Percentiles rank a stretch among this genome's conserved stretches.
phyloP scores from a whole-genome alignment of 2,888 invertebrate genomes.

The Biston betularia region DNA sequence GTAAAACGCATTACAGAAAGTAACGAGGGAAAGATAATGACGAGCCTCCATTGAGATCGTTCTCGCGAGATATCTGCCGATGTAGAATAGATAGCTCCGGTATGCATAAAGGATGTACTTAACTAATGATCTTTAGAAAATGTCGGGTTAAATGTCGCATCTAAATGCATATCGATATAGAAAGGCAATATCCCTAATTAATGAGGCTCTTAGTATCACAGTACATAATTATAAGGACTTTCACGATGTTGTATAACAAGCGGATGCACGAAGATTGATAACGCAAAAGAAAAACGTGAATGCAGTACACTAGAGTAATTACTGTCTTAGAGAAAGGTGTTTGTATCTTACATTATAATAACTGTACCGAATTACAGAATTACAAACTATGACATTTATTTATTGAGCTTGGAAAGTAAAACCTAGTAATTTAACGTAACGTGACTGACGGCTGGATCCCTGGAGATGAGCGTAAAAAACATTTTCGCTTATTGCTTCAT shows the following conservation, averaged over 20 bases:
- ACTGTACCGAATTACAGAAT: slow-evolving; percentile 74
- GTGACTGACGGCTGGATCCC: slow-evolving; percentile 67
- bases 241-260: slow-evolving; percentile 67
- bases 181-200: slow-evolving; percentile 63
- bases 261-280: slow-evolving; percentile 70
- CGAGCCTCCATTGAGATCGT: slow-evolving; percentile 54
- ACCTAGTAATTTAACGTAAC: slow-evolving; percentile 65
- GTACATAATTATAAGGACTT: slow-evolving; percentile 68
- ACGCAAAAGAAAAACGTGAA: slow-evolving; percentile 69
- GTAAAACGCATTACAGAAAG: slow-evolving; percentile 54
- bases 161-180: slow-evolving; percentile 42
- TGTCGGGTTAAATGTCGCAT: slow-evolving; percentile 45
- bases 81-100: slow-evolving; percentile 58
- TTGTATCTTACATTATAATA: slow-evolving; percentile 70
- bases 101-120: slow-evolving; percentile 58
- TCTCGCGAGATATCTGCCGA: slow-evolving; percentile 49
- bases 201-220: slow-evolving; percentile 57
- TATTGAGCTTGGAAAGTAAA: slow-evolving; percentile 74
- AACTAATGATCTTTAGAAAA: slow-evolving; percentile 56
- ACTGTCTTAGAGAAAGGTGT: slow-evolving; percentile 72
- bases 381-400: slow-evolving; percentile 77
- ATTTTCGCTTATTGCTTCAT: slow-evolving; percentile 52
- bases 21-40: slow-evolving; percentile 61
- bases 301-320: slow-evolving; percentile 70
- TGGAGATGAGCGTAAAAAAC: slow-evolving; percentile 51